Percentiles rank a stretch among this genome's conserved stretches.
Conservation (phyloP, 2,797 vertebrate species). For the Lagocephalus sceleratus region DNA sequence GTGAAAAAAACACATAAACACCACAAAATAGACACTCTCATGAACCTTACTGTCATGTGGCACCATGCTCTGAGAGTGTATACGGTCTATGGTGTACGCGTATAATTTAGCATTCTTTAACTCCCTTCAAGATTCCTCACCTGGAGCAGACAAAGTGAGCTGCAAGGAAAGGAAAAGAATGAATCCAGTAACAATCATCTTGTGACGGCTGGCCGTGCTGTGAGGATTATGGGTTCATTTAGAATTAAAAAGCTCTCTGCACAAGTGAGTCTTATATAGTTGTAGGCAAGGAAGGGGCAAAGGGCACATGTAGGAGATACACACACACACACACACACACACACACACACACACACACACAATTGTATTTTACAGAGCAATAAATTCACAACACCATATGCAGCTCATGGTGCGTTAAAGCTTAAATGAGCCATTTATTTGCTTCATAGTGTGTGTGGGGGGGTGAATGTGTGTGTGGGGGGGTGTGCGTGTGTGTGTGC, state of each 20-base stretch:
- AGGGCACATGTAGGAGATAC: conserved; percentile 42
- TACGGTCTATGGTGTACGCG: no score
- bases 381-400: no score
- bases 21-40: no score
- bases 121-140: conserved; percentile 53
- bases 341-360: background rate
- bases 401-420: no score
- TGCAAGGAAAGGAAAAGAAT: conserved; percentile 54
- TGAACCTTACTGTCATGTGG: background rate
- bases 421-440: no score
- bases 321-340: conserved; percentile 4
- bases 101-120: no score
- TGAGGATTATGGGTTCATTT: background rate
- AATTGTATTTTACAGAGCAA: background rate
- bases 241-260: background rate
- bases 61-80: background rate
- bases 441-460: background rate
- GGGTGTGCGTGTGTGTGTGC: background rate
- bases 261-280: conserved; percentile 28
- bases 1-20: conserved; percentile 6
- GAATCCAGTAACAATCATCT: conserved; percentile 48
- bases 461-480: background rate
- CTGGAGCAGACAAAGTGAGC: conserved; percentile 38
- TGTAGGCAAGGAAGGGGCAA: conserved; percentile 57
- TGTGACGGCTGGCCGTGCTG: conserved; percentile 51